These are phyloP conservation scores for Cyclophora punctaria DNA, from an alignment of 2,888 invertebrate genomes.

Conservation along the genomic window DNA sequence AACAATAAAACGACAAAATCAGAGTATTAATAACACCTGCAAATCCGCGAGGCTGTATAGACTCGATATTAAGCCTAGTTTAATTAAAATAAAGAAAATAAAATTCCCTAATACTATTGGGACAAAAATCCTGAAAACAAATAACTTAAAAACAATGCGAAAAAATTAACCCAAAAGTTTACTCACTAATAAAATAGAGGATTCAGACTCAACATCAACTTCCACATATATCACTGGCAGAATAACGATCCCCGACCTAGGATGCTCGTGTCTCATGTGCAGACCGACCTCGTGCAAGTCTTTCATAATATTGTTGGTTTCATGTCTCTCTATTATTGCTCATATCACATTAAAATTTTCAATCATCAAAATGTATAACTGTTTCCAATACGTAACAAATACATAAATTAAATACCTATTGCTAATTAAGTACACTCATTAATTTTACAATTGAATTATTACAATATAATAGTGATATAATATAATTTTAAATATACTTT, in stretches of 20 bases:
- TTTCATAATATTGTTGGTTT: constrained; percentile 45
- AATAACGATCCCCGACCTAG: constrained; percentile 28
- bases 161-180: constrained; percentile 71
- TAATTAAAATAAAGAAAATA: constrained; percentile 71
- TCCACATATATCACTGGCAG: constrained; percentile 55
- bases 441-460: constrained; percentile 29
- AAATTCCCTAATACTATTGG: constrained; percentile 75
- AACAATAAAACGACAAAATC: constrained; percentile 69
- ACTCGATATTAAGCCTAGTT: constrained; percentile 59
- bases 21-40: constrained; percentile 72
- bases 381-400: constrained; percentile 59
- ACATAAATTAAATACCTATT: constrained; percentile 63
- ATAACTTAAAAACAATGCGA: constrained; percentile 75
- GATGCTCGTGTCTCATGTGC: constrained; percentile 37
- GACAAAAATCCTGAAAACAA: constrained; percentile 75
- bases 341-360: constrained; percentile 68
- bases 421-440: constrained; percentile 71
- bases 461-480: constrained; percentile 29
- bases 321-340: constrained; percentile 69
- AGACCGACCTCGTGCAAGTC: constrained; percentile 41
- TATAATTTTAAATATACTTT: constrained; percentile 36
- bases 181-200: constrained; percentile 72
- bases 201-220: constrained; percentile 66
- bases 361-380: constrained; percentile 36
- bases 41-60: constrained; percentile 60